A percentile compares a stretch with the other conserved stretches of the same genome.
Conservation (phyloP, 2,888 invertebrate genomes). For the Drosophila acutilabella region DNA sequence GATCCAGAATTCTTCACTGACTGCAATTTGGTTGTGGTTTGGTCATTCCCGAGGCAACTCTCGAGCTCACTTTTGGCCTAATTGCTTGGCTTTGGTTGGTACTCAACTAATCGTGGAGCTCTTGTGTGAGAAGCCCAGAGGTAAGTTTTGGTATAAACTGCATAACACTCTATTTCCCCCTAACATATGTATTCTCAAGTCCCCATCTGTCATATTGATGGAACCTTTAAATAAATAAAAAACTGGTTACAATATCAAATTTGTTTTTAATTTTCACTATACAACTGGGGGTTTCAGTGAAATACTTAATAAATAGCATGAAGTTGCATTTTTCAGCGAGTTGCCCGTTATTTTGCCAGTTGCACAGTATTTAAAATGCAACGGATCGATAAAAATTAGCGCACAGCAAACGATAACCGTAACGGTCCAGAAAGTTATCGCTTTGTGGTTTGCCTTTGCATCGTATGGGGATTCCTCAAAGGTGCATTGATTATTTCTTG, state of each 20-base stretch:
- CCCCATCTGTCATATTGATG: not conserved
- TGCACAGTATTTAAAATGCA: too few species aligned
- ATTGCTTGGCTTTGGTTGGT: constrained; percentile 35
- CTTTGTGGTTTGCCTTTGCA: too few species aligned
- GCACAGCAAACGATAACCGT: too few species aligned
- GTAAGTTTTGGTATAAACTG: constrained; percentile 56
- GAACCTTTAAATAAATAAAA: constrained; percentile 28
- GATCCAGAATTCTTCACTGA: constrained; percentile 45
- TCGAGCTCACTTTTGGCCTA: constrained; percentile 38
- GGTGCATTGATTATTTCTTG: too few species aligned
- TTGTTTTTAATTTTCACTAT: not conserved
- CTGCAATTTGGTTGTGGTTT: constrained; percentile 22
- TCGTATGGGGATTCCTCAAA: too few species aligned
- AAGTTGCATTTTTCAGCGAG: too few species aligned
- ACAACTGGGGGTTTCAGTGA: too few species aligned
- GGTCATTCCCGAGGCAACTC: constrained; percentile 35
- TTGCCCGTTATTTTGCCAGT: too few species aligned
- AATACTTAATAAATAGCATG: too few species aligned
- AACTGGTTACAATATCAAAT: not conserved
- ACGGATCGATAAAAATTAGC: too few species aligned
- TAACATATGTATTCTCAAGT: constrained; percentile 2
- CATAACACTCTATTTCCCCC: not conserved
- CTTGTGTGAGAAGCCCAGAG: constrained; percentile 35
- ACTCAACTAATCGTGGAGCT: constrained; percentile 31
- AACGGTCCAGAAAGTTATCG: too few species aligned